A percentile compares a stretch with the other conserved stretches of the same genome.
Evolutionary conservation across 2,797 vertebrate species (phyloP).

Genomic region (Rhadinocentrus ornatus): DNA sequence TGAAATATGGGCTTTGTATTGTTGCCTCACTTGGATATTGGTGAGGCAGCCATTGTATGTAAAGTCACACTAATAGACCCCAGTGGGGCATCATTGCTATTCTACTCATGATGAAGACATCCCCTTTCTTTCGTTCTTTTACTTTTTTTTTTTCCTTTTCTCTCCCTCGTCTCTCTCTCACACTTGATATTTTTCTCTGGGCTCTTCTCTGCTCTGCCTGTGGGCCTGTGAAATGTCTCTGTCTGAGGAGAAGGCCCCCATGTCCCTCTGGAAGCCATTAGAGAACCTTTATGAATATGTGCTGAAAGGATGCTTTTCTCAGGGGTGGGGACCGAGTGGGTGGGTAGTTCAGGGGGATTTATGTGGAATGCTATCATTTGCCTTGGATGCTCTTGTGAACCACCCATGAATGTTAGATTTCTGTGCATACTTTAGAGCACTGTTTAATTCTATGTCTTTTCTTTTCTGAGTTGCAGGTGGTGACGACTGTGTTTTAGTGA

Average conservation of each 20-base stretch:
- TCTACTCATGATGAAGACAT: slow-evolving; percentile 84
- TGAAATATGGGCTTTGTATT: slow-evolving; percentile 60
- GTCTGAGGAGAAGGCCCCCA: slow-evolving; percentile 74
- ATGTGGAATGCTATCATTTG: slow-evolving; percentile 59
- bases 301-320: slow-evolving; percentile 78
- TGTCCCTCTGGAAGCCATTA: slow-evolving; percentile 86
- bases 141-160: slow-evolving; percentile 4
- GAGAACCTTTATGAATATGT: slow-evolving; percentile 84
- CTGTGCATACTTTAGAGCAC: slow-evolving; percentile 27
- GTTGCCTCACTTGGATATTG: slow-evolving; percentile 63
- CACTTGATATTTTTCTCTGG: slow-evolving; percentile 73
- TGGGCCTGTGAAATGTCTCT: slow-evolving; percentile 81
- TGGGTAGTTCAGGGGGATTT: slow-evolving; percentile 56
- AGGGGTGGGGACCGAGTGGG: slow-evolving; percentile 63
- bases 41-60: slow-evolving; percentile 73
- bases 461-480: slow-evolving; percentile 21
- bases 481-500: slow-evolving; percentile 27
- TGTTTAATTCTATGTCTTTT: slow-evolving; percentile 23
- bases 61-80: slow-evolving; percentile 85
- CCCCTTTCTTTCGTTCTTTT: slow-evolving; percentile 41
- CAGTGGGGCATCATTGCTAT: slow-evolving; percentile 85
- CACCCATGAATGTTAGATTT: slow-evolving; percentile 47
- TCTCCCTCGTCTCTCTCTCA: slow-evolving; percentile 29
- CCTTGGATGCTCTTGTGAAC: slow-evolving; percentile 47
- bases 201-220: slow-evolving; percentile 67